A percentile compares a stretch with the other conserved stretches of the same genome.
Conservation (phyloP, 2,113 vertebrate species). For the Xenopus borealis region DNA sequence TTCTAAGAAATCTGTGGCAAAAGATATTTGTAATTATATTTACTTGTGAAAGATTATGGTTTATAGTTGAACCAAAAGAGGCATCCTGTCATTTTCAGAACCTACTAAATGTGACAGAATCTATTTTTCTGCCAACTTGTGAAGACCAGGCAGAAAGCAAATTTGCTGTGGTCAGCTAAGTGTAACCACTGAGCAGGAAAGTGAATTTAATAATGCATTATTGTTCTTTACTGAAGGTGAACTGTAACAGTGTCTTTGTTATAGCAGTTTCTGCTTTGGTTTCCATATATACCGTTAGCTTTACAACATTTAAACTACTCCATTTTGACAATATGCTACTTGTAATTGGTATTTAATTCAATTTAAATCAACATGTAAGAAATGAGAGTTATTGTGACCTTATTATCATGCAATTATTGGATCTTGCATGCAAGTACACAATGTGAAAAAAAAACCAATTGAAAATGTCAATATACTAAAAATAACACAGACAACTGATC, state of each 20-base stretch:
- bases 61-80: slow-evolving; percentile 95
- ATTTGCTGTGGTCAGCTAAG: slow-evolving; percentile 99
- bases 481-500: too few species aligned
- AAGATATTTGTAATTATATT: slow-evolving; percentile 98
- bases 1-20: slow-evolving; percentile 83
- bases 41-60: slow-evolving; percentile 93
- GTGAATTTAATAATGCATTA: slow-evolving; percentile 99
- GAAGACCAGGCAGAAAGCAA: slow-evolving; percentile 96
- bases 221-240: slow-evolving; percentile 99
- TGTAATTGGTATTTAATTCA: slow-evolving; percentile 48
- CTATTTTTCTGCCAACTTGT: slow-evolving; percentile 99
- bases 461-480: too few species aligned
- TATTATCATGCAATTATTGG: too few species aligned
- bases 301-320: slow-evolving; percentile 78
- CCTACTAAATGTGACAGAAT: slow-evolving; percentile 99
- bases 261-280: slow-evolving; percentile 82
- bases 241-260: slow-evolving; percentile 94
- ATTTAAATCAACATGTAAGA: not conserved
- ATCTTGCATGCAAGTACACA: too few species aligned
- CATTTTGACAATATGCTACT: slow-evolving; percentile 72
- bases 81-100: slow-evolving; percentile 99
- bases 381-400: too few species aligned
- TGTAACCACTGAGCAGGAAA: slow-evolving; percentile 98
- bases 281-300: slow-evolving; percentile 74
- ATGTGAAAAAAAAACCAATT: too few species aligned